These are phyloP conservation scores for Seira ritae DNA, from an alignment of 2,888 invertebrate species.

Conservation along the genomic window DNA sequence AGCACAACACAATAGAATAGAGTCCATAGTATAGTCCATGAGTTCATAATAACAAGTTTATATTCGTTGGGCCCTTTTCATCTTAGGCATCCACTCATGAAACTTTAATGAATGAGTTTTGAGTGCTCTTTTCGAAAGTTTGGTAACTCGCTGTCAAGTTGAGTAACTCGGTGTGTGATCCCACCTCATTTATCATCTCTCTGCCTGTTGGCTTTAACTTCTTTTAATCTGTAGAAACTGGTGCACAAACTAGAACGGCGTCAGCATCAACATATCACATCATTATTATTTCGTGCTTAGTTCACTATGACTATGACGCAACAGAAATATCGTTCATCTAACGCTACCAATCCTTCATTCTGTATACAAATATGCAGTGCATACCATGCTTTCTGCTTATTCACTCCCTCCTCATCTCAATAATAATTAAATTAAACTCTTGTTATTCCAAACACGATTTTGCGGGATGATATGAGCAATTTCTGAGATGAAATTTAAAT, in stretches of 20 bases:
- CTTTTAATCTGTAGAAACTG: constrained; percentile 58
- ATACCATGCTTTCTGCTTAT: too few species aligned
- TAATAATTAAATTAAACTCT: too few species aligned
- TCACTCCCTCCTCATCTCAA: too few species aligned
- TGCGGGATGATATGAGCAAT: too few species aligned
- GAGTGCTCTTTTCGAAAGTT: constrained; percentile 61
- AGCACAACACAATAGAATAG: too few species aligned
- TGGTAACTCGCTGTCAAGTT: constrained; percentile 64
- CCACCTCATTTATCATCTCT: constrained; percentile 62
- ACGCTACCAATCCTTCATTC: too few species aligned
- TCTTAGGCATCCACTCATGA: constrained; percentile 31
- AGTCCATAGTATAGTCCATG: too few species aligned
- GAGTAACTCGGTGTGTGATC: constrained; percentile 63
- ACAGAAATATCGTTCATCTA: not conserved
- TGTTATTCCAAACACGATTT: too few species aligned
- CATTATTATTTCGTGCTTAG: constrained; percentile 10
- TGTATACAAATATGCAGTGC: too few species aligned
- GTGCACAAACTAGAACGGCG: not conserved
- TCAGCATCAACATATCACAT: not conserved
- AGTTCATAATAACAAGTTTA: too few species aligned
- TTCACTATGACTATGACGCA: constrained; percentile 20
- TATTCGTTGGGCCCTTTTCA: not conserved
- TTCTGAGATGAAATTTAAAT: too few species aligned
- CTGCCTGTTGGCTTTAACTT: constrained; percentile 63
- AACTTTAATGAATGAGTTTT: constrained; percentile 63